These are phyloP conservation scores for Perdita meconis DNA, from an alignment of 2,888 invertebrate species.

Conservation along the genomic window DNA sequence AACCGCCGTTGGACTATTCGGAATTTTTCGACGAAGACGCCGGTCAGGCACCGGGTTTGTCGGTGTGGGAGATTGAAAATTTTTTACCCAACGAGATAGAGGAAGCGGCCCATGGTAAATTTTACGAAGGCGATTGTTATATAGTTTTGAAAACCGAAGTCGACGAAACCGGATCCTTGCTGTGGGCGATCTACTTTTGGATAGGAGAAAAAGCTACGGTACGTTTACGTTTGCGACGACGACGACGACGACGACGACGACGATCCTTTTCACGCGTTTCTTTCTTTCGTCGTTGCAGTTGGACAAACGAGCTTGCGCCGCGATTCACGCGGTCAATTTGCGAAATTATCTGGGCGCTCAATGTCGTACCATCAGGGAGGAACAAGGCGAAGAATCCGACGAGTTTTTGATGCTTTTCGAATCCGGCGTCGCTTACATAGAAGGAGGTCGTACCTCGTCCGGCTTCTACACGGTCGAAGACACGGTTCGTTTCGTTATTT, in stretches of 20 bases:
- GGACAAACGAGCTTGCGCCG: conserved; percentile 97
- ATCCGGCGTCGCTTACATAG: conserved; percentile 95
- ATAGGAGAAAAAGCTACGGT: conserved; percentile 98
- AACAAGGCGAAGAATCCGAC: conserved; percentile 98
- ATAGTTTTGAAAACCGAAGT: conserved; percentile 95
- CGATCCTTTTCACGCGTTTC: neutral
- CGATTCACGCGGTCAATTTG: conserved; percentile 99
- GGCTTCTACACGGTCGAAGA: conserved; percentile 99
- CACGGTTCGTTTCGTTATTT: conserved; percentile 85
- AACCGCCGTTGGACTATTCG: conserved; percentile 97
- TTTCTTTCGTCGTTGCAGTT: conserved; percentile 85
- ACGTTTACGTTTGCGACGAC: conserved; percentile 78
- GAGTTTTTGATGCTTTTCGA: conserved; percentile 97
- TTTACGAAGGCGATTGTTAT: conserved; percentile 99
- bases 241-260: neutral
- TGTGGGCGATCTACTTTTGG: conserved; percentile 99
- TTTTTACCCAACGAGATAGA: conserved; percentile 98
- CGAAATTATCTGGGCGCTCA: conserved; percentile 97
- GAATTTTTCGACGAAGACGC: conserved; percentile 98
- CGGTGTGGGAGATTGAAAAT: conserved; percentile 99
- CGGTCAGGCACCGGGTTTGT: conserved; percentile 95
- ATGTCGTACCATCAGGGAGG: conserved; percentile 97
- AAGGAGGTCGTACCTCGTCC: conserved; percentile 98
- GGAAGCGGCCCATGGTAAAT: conserved; percentile 97
- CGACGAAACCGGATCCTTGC: conserved; percentile 93